Conservation (phyloP, 2,888 invertebrate species). For the Erynnis tages region DNA sequence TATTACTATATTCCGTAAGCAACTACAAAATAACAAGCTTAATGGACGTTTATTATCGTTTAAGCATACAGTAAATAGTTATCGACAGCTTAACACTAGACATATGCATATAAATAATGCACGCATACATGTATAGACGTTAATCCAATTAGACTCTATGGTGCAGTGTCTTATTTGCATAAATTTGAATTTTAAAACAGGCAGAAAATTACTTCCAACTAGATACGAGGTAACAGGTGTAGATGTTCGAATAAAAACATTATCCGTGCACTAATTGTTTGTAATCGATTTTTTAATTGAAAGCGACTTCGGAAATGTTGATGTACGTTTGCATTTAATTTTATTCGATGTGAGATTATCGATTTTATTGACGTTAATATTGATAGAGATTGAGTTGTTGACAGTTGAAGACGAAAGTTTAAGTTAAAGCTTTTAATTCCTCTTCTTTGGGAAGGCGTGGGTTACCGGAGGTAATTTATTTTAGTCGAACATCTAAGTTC, state of each 20-base stretch:
- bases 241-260: conserved; percentile 31
- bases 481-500: too few relatives aligned
- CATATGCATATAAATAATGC: conserved; percentile 34
- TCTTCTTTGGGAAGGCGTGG: too few relatives aligned
- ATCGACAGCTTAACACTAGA: conserved; percentile 41
- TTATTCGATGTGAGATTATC: not conserved
- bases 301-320: not conserved
- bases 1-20: conserved; percentile 1
- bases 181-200: conserved; percentile 71
- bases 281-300: conserved; percentile 15
- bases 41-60: conserved; percentile 14
- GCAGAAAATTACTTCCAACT: conserved; percentile 58
- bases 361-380: too few relatives aligned
- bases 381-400: too few relatives aligned
- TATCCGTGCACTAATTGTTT: conserved; percentile 15
- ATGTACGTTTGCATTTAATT: not conserved
- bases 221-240: conserved; percentile 51
- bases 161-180: conserved; percentile 68
- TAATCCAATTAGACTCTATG: conserved; percentile 69
- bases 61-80: conserved; percentile 30
- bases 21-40: conserved; percentile 3
- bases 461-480: too few relatives aligned
- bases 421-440: too few relatives aligned
- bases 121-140: conserved; percentile 41
- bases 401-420: too few relatives aligned